Evolutionary conservation across 2,797 vertebrate genomes (phyloP).

Genomic region (Bovichtus diacanthus): DNA sequence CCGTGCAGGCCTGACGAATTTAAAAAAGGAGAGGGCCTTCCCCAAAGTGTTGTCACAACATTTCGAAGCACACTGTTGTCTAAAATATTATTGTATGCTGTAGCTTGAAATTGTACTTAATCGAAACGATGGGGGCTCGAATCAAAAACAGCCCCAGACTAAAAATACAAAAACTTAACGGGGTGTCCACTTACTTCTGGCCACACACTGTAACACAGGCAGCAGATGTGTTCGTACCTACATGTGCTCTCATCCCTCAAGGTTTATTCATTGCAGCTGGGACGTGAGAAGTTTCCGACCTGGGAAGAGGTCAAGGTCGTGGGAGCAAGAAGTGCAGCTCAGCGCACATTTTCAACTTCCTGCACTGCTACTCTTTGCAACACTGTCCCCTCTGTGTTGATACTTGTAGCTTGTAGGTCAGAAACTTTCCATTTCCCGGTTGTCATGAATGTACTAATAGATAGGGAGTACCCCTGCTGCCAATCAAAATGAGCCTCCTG

Average conservation of each 20-base stretch:
- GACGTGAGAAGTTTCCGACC: constrained; percentile 63
- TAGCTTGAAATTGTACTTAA: background rate
- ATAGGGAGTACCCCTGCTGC: constrained; percentile 80
- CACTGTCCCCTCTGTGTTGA: constrained; percentile 62
- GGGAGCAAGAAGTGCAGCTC: constrained; percentile 48
- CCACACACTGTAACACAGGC: background rate
- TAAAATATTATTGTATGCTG: background rate
- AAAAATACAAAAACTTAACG: background rate
- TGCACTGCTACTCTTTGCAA: constrained; percentile 44
- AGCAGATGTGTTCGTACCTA: background rate
- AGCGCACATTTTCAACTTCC: constrained; percentile 50
- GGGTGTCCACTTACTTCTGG: background rate
- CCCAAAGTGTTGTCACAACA: background rate
- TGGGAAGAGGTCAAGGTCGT: constrained; percentile 56
- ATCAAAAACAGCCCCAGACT: background rate
- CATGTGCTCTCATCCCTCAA: background rate
- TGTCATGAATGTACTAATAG: constrained; percentile 72
- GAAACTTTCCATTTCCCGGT: constrained; percentile 62
- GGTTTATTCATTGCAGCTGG: constrained; percentile 20
- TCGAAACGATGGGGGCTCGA: background rate
- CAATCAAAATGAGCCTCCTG: constrained; percentile 83
- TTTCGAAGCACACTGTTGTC: background rate
- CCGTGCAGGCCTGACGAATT: background rate
- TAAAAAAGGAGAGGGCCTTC: background rate
- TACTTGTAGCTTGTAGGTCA: constrained; percentile 61